phyloP scores from a whole-genome alignment of 2,113 vertebrate species.

The Clarias macrocephalus region DNA sequence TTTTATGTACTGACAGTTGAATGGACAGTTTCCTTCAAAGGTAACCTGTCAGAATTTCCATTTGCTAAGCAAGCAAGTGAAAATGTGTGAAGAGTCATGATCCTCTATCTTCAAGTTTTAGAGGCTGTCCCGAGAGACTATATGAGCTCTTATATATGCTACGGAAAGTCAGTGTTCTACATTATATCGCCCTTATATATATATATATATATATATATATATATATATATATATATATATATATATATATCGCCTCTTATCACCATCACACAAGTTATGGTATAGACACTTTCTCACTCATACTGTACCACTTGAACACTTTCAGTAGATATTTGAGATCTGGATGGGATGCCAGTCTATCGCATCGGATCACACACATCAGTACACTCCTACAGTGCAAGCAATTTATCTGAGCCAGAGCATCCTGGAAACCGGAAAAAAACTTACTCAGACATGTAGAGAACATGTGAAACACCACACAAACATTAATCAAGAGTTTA shows the following conservation, averaged over 20 bases:
- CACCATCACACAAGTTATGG: not conserved
- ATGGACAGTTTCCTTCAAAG: constrained; percentile 43
- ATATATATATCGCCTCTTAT: constrained; percentile 37
- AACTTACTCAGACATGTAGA: not conserved
- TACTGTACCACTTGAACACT: not conserved
- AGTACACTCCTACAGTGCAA: not conserved
- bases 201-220: constrained; percentile 48
- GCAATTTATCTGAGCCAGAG: not conserved
- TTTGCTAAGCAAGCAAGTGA: constrained; percentile 53
- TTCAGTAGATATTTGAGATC: not conserved
- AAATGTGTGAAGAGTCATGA: constrained; percentile 73
- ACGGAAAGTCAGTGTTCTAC: constrained; percentile 59
- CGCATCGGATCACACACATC: not conserved
- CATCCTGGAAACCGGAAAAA: not conserved
- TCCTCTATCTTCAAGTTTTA: constrained; percentile 66
- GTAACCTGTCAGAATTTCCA: constrained; percentile 35
- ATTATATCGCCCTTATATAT: constrained; percentile 52
- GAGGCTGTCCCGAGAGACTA: constrained; percentile 69
- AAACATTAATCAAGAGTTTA: not conserved
- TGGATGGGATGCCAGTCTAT: not conserved
- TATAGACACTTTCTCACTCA: not conserved
- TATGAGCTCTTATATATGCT: constrained; percentile 60
- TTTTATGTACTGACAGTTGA: constrained; percentile 38
- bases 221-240: constrained; percentile 33
- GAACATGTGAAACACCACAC: not conserved